phyloP scores from a whole-genome alignment of 37 sponge, comb jelly and placozoan species.

The Axinella damicornis region DNA sequence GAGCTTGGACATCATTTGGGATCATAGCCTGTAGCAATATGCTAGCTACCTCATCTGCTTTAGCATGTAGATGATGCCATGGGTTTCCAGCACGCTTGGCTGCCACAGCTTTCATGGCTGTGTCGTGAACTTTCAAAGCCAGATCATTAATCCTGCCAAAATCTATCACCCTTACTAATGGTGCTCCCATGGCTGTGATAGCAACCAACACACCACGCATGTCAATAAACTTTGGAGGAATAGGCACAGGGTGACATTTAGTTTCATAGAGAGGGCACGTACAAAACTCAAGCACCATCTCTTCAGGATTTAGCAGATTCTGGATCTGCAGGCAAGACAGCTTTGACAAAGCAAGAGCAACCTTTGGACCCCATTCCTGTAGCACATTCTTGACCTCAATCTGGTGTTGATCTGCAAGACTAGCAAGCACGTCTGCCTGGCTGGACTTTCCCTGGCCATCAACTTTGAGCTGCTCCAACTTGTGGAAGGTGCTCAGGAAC shows the following conservation, averaged over 20 bases:
- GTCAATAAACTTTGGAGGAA: conserved; percentile 32
- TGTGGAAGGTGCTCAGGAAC: conserved; percentile 12
- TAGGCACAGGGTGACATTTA: conserved; percentile 36
- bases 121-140: conserved; percentile 4
- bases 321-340: conserved; percentile 28
- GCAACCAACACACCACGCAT: conserved; percentile 15
- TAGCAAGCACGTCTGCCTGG: background rate
- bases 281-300: conserved; percentile 33
- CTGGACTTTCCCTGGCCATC: conserved; percentile 9
- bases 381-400: conserved; percentile 11
- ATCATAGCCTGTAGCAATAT: conserved; percentile 22
- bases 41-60: conserved; percentile 25
- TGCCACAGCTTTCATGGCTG: conserved; percentile 41
- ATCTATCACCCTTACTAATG: conserved; percentile 21
- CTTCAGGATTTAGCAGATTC: conserved; percentile 20
- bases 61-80: conserved; percentile 11
- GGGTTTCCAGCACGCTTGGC: conserved; percentile 38
- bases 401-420: conserved; percentile 14
- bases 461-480: conserved; percentile 7
- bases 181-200: background rate
- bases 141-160: conserved; percentile 21
- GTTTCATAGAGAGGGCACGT: conserved; percentile 41
- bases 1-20: conserved; percentile 12
- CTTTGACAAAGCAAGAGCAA: background rate
- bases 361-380: conserved; percentile 39